These are phyloP conservation scores for Hermaeophaga mercurialis DNA, from an alignment of 2,888 invertebrate species.

Conservation along the genomic window DNA sequence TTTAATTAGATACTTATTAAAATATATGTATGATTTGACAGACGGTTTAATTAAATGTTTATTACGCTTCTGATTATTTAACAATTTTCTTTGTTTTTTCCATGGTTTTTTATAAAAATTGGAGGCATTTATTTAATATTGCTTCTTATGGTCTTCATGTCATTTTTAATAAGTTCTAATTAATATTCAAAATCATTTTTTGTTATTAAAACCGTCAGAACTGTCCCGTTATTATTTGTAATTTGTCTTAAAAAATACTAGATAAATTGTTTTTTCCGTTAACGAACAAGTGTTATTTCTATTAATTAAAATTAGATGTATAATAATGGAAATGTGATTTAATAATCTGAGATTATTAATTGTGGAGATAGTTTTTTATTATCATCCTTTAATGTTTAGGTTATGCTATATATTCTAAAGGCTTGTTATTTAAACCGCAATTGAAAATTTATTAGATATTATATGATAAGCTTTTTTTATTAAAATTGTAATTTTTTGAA, in stretches of 20 bases:
- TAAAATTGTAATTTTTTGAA: constrained; percentile 30
- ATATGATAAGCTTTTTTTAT: constrained; percentile 19
- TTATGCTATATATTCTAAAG: constrained; percentile 39
- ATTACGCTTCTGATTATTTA: too few relatives aligned
- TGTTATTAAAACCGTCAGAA: not conserved
- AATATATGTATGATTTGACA: too few relatives aligned
- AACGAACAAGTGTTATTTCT: constrained; percentile 29
- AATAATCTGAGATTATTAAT: constrained; percentile 48
- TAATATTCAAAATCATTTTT: too few relatives aligned
- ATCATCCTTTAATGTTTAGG: constrained; percentile 40
- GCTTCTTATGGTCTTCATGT: too few relatives aligned
- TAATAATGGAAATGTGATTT: constrained; percentile 45
- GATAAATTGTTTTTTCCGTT: constrained; percentile 25
- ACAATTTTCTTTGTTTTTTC: too few relatives aligned
- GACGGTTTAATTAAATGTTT: too few relatives aligned
- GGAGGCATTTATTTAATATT: too few relatives aligned
- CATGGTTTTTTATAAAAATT: too few relatives aligned
- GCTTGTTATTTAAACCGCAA: constrained; percentile 40
- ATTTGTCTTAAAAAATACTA: constrained; percentile 24
- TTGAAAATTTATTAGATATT: constrained; percentile 22
- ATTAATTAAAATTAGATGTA: constrained; percentile 33
- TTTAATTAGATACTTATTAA: too few relatives aligned
- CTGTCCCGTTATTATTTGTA: constrained; percentile 11
- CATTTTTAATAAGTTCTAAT: too few relatives aligned
- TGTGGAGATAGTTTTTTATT: constrained; percentile 44